A percentile compares a stretch with the other conserved stretches of the same genome.
phyloP scores from a whole-genome alignment of 2,888 invertebrate species.

The Aporophyla lueneburgensis region DNA sequence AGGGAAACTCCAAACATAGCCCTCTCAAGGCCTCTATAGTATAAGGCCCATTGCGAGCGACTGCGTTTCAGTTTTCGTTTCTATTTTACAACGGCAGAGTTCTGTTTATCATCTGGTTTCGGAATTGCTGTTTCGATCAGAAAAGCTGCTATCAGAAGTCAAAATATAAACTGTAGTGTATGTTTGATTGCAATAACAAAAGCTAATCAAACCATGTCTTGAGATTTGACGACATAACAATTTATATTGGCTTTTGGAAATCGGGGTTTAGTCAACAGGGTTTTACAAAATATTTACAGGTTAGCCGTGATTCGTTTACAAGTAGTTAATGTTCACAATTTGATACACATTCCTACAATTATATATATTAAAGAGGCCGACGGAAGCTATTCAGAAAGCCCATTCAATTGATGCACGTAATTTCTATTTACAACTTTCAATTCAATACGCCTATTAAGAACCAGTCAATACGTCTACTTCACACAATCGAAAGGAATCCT shows the following conservation, averaged over 20 bases:
- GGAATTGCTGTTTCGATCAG: background rate
- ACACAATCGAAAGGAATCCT: conserved; percentile 41
- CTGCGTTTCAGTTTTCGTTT: too few species aligned
- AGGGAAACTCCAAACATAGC: too few species aligned
- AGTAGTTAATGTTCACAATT: background rate
- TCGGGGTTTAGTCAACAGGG: background rate
- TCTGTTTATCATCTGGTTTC: background rate
- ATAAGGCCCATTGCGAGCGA: too few species aligned
- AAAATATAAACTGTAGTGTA: background rate
- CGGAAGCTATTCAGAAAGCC: conserved; percentile 7
- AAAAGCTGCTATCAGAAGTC: background rate
- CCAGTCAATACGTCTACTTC: conserved; percentile 50
- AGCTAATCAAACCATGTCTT: conserved; percentile 1
- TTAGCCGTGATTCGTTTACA: background rate
- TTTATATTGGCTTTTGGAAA: background rate
- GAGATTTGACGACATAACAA: background rate
- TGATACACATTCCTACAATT: background rate
- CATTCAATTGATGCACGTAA: conserved; percentile 29
- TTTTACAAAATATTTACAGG: background rate
- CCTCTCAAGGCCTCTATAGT: too few species aligned
- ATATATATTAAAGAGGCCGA: background rate
- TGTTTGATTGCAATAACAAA: conserved; percentile 8
- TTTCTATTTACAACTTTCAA: conserved; percentile 28
- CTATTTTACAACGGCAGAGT: too few species aligned
- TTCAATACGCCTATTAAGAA: conserved; percentile 21